Conservation (phyloP, 2,888 invertebrate species). For the Caenorhabditis doughertyi region DNA sequence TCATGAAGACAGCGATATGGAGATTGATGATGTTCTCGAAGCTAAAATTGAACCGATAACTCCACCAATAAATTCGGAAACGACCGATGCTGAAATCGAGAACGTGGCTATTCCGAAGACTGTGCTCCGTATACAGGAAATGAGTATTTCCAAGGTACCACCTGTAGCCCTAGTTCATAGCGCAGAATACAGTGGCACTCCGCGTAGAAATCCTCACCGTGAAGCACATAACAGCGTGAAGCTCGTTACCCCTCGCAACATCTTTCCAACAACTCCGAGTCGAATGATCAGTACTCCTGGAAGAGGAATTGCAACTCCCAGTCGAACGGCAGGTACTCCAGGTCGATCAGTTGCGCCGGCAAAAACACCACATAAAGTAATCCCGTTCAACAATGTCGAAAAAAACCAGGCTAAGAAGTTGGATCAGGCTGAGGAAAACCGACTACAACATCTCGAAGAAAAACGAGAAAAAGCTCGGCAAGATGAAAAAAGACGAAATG, state of each 20-base stretch:
- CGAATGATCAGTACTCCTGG: background rate
- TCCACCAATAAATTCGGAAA: constrained; percentile 30
- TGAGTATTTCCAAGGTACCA: constrained; percentile 39
- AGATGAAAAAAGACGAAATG: constrained; percentile 27
- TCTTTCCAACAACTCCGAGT: constrained; percentile 21
- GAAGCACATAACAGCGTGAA: constrained; percentile 1
- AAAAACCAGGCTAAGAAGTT: constrained; percentile 1
- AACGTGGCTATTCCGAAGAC: constrained; percentile 26
- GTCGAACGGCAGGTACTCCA: background rate
- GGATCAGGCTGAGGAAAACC: constrained; percentile 47
- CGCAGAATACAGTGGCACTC: constrained; percentile 9
- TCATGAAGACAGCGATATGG: constrained; percentile 9
- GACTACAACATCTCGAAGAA: constrained; percentile 11
- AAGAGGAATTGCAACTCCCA: background rate
- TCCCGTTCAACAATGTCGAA: background rate
- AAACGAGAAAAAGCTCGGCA: constrained; percentile 36
- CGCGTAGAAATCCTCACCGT: constrained; percentile 20
- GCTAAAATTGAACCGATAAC: background rate
- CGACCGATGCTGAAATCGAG: constrained; percentile 47
- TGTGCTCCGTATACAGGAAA: constrained; percentile 27
- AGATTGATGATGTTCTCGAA: background rate
- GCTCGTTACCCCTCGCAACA: constrained; percentile 49
- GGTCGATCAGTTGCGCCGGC: background rate
- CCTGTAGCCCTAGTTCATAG: background rate
- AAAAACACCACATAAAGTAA: constrained; percentile 16